phyloP scores from a whole-genome alignment of 2,113 vertebrate species.

The Pandion haliaetus region DNA sequence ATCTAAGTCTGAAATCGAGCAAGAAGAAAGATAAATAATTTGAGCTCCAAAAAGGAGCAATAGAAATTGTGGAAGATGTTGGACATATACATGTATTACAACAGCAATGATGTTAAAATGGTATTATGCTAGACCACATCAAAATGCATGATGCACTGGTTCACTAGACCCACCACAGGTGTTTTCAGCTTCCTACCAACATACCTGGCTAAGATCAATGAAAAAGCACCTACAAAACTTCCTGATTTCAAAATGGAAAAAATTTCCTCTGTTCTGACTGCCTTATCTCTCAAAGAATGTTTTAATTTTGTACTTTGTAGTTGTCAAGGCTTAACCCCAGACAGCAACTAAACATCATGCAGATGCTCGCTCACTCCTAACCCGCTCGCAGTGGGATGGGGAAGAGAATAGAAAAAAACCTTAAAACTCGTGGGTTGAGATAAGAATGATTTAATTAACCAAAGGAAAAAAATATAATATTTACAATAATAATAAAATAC shows the following conservation, averaged over 20 bases:
- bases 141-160: neutral
- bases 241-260: neutral
- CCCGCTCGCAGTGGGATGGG: no score
- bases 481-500: no score
- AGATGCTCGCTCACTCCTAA: no score
- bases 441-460: no score
- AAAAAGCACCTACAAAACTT: neutral
- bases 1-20: neutral
- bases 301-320: neutral
- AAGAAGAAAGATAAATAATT: neutral
- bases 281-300: neutral
- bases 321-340: no score
- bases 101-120: neutral
- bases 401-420: no score
- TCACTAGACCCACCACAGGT: neutral
- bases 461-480: no score
- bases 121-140: neutral
- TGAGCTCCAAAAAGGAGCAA: neutral
- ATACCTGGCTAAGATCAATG: neutral
- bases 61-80: neutral
- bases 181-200: neutral
- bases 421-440: no score
- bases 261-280: neutral
- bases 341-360: no score
- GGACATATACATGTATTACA: neutral